Conservation (phyloP, 2,797 vertebrate genomes). For the Rhinatrema bivittatum region DNA sequence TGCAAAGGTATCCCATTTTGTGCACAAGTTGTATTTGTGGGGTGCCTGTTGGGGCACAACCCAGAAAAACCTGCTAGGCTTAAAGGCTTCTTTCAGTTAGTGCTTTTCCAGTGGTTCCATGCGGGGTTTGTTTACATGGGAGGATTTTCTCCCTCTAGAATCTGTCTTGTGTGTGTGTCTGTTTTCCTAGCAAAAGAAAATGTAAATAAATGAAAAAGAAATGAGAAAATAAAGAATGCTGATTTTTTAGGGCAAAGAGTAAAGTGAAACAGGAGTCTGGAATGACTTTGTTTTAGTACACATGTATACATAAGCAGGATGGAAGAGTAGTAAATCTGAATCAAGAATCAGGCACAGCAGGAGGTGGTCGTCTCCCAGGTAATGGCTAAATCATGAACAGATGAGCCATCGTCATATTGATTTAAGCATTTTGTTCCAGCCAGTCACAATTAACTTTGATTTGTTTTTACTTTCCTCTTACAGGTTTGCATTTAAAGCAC, state of each 20-base stretch:
- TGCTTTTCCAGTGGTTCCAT: too few relatives aligned
- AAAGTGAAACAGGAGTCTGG: conserved; percentile 20
- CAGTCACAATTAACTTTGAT: conserved; percentile 64
- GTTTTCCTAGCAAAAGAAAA: conserved; percentile 14
- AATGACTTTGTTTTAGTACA: conserved; percentile 12
- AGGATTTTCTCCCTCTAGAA: too few relatives aligned
- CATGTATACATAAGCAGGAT: conserved; percentile 15
- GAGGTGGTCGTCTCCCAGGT: conserved; percentile 51
- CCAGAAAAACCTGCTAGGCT: too few relatives aligned
- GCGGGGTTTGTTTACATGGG: too few relatives aligned
- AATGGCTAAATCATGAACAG: conserved; percentile 53
- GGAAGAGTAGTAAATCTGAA: conserved; percentile 32
- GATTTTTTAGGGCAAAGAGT: conserved; percentile 27
- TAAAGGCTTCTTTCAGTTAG: too few relatives aligned
- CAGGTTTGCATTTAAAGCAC: conserved; percentile 49
- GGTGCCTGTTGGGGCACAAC: too few relatives aligned
- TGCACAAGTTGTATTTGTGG: too few relatives aligned
- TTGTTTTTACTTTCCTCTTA: conserved; percentile 53
- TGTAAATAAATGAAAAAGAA: conserved; percentile 16
- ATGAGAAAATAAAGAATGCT: too few relatives aligned
- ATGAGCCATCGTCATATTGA: conserved; percentile 45
- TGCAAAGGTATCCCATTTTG: too few relatives aligned
- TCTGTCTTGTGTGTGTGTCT: not conserved
- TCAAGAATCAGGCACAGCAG: conserved; percentile 43
- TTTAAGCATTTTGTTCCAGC: conserved; percentile 61